Evolutionary conservation across 2,113 vertebrate genomes (phyloP).

Genomic region (Hyla sarda): DNA sequence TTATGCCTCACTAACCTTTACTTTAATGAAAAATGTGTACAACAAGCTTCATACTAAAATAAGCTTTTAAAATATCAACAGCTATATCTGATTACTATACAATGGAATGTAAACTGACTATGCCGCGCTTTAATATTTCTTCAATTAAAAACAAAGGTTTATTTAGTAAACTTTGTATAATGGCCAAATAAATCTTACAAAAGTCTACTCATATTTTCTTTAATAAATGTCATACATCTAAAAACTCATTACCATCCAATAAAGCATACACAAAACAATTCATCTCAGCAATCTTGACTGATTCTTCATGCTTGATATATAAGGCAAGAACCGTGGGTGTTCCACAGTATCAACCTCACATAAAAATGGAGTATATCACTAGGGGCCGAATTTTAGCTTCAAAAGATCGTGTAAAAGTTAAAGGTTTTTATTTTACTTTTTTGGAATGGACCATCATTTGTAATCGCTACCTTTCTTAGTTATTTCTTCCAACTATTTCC

Average conservation of each 20-base stretch:
- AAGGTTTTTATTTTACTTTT: too few relatives aligned
- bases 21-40: slow-evolving; percentile 38
- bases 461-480: too few relatives aligned
- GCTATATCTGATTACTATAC: neutral
- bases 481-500: too few relatives aligned
- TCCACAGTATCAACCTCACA: too few relatives aligned
- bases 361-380: too few relatives aligned
- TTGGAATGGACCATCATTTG: too few relatives aligned
- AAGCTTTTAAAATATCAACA: neutral
- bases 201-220: neutral
- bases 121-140: neutral
- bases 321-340: too few relatives aligned
- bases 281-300: neutral
- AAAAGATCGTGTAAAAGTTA: too few relatives aligned
- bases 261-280: neutral
- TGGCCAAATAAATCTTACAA: neutral
- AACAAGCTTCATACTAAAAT: neutral
- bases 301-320: too few relatives aligned
- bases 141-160: slow-evolving; percentile 24
- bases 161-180: neutral
- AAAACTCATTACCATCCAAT: neutral
- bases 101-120: neutral
- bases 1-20: neutral
- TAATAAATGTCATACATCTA: neutral
- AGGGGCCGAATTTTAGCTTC: too few relatives aligned